Base-by-base conservation (phyloP, 2,113 vertebrate genomes). In the Ifrita kowaldi region DNA sequence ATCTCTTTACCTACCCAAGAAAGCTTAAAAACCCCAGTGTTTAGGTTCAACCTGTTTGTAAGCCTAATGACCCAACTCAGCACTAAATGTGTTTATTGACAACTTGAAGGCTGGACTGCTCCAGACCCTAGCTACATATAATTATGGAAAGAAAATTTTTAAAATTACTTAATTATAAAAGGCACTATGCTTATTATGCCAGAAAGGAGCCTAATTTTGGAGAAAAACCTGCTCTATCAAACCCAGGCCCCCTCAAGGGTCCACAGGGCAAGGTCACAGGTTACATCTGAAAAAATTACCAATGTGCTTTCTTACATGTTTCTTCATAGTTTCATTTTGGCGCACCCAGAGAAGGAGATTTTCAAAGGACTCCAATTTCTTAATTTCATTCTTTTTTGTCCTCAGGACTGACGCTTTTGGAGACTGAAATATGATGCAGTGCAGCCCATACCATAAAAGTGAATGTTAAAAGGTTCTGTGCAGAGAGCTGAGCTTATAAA, bases 11-110 rank as follows among this genome's bases (percentile, higher is more conserved):
- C 86, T 93, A 78, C 53, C 69, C 64, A 57, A 93, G 83, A 90
- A 94, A 62, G 53, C 52, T 95, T 84, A 65, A 87, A 95, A 82
- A 13, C 26, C 41, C 10, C n/a, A 13, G 26, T 56, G 75, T 90
- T 96, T 92, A 78, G 49, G 65, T 71, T 95, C 65, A 92, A 90
- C 74, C 65, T 87, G 65, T 93, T 96, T 84, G 75, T 81, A 92
- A 89, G 33, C 37, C 49, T 89, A 82, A 92, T 86, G 94, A 95
- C 90, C 92, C 80, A 92, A 65, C 0, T 5, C 2, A 2, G 37
- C 70, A 24, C 7, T 92, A 71, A 84, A 78, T 0, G 4, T 42
- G 27, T 68, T 90, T 84, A 92, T 56, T 90, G 93, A 95, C 93
- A 93, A 88, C 79, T 90, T 93, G 73, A 90, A 78, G 0, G 13